Base-by-base conservation (phyloP, 2,113 vertebrate genomes). In the Nettapus auritus region DNA sequence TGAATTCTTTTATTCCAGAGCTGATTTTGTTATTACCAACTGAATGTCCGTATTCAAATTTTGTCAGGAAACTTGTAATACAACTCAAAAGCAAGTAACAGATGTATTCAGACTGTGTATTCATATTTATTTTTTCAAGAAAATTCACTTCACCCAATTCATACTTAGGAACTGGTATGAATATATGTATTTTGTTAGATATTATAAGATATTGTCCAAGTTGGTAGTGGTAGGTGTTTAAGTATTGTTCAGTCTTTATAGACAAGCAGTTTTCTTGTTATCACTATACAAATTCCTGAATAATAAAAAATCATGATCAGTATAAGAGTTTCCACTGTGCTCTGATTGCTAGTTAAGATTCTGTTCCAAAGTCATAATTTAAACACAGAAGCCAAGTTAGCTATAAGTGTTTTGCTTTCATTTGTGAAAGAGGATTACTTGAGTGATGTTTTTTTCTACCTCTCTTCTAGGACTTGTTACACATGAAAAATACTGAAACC, bases 361-460 rank as follows among this genome's bases (percentile, higher is more conserved):
- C 57, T 44, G 7, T 84, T 92, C 38, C 34, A 31, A 84, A 82
- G 38, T 63, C n/a, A 63, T 55, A 56, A 46, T 81, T 93, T 75
- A 60, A 74, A 31, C 15, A 66, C 28, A n/a, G 40, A 82, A 29
- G 34, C 8, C 29, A 76, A 76, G 38, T 70, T 67, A 70, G 23
- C 11, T 25, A 62, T 56, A 92, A 82, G 36, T 55, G 8, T 73
- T 92, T 76, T 89, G 23, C 25, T 89, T 87, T 82, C 81, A 62
- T 89, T 96, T 88, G 40, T 85, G 70, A 55, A 95, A 92, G 55
- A 87, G 34, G 44, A 73, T 73, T 91, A 74, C 13, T 83, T 57
- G 50, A 69, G 22, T 52, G 38, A 15, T 71, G 14, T 26, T 83
- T 77, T 62, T 74, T 95, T 80, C 36, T 31, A 42, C 19, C 60